These are phyloP conservation scores for Flexamia atlantica DNA, from an alignment of 2,888 invertebrate genomes.

Conservation along the genomic window DNA sequence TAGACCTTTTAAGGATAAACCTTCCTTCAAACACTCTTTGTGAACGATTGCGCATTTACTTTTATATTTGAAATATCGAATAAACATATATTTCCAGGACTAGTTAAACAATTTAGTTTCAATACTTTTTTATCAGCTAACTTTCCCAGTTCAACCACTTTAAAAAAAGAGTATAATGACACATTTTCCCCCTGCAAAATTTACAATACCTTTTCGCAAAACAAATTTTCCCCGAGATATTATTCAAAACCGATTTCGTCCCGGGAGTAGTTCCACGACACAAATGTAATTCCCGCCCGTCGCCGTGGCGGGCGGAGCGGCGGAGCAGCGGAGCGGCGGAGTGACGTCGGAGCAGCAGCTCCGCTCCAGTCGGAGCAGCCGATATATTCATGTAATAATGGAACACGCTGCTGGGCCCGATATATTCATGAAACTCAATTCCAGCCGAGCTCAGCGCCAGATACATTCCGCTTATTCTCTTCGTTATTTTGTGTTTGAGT, in stretches of 20 bases:
- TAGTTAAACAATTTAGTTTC: too few species aligned
- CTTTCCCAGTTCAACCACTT: too few species aligned
- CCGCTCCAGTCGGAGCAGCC: neutral
- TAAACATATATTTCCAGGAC: too few species aligned
- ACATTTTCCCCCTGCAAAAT: too few species aligned
- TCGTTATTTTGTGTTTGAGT: constrained; percentile 30
- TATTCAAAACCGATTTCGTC: neutral
- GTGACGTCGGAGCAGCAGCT: neutral
- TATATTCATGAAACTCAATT: constrained; percentile 45
- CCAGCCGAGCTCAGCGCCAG: constrained; percentile 19
- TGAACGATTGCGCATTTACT: too few species aligned
- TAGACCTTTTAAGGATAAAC: too few species aligned
- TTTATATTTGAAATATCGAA: too few species aligned
- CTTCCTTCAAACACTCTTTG: too few species aligned
- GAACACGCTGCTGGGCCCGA: constrained; percentile 30
- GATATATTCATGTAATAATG: constrained; percentile 39
- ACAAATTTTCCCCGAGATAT: neutral
- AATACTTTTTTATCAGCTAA: too few species aligned
- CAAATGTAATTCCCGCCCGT: constrained; percentile 27
- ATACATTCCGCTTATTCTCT: constrained; percentile 41
- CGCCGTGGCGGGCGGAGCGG: neutral
- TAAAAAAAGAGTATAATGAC: too few species aligned
- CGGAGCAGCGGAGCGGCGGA: neutral
- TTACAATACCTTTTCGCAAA: neutral
- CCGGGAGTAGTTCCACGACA: neutral